Conservation (phyloP, 2,888 invertebrate genomes). For the Hyalella azteca region DNA sequence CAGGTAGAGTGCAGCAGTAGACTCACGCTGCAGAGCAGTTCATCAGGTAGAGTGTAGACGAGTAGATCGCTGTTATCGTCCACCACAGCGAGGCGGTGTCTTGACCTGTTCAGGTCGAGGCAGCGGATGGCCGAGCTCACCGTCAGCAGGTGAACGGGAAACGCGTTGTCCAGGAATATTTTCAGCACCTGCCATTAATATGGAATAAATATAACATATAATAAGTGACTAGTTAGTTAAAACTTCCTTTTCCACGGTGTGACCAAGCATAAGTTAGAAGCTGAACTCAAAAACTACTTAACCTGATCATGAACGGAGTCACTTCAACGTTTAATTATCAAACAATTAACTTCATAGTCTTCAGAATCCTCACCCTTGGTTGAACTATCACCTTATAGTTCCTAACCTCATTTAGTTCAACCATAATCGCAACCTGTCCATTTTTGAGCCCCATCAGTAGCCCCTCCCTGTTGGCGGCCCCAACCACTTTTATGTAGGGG, state of each 20-base stretch:
- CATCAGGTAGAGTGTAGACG: constrained; percentile 76
- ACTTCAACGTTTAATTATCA: too few species aligned
- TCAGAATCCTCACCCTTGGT: too few species aligned
- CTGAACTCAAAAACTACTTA: too few species aligned
- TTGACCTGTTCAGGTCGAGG: constrained; percentile 84
- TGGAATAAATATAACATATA: too few species aligned
- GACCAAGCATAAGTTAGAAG: too few species aligned
- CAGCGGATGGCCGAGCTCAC: constrained; percentile 81
- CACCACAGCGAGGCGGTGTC: constrained; percentile 87
- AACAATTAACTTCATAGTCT: too few species aligned
- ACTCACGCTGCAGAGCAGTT: constrained; percentile 76
- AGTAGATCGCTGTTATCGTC: constrained; percentile 87
- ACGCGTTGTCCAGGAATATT: constrained; percentile 88
- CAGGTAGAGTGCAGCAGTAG: too few species aligned
- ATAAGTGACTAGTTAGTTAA: too few species aligned
- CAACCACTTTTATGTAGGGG: constrained; percentile 71
- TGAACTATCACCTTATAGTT: too few species aligned
- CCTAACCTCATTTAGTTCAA: neutral
- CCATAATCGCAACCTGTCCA: constrained; percentile 72
- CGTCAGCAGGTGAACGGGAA: constrained; percentile 75
- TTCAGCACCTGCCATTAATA: constrained; percentile 83
- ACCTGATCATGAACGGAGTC: too few species aligned
- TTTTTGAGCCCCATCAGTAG: constrained; percentile 87
- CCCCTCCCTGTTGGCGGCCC: constrained; percentile 84
- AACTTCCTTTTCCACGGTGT: too few species aligned